These are phyloP conservation scores for Onychomys arenicola DNA, from an alignment of 2,797 vertebrate genomes.

Conservation along the genomic window DNA sequence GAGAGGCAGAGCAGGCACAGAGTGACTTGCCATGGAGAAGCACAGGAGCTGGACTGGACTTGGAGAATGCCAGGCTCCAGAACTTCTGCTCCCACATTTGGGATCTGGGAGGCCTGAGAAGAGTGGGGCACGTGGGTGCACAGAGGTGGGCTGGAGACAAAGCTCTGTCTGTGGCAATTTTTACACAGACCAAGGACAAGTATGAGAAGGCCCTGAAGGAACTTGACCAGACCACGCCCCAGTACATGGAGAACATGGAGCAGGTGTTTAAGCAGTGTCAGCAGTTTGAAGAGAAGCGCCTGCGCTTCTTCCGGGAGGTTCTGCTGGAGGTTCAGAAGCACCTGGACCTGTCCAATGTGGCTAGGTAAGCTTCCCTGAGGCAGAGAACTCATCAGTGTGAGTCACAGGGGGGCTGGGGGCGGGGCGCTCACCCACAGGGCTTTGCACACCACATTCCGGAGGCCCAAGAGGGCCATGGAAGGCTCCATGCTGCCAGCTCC, in stretches of 20 bases:
- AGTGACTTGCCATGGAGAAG: not conserved
- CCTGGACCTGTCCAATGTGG: too few species aligned
- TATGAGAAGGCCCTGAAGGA: slow-evolving; percentile 97
- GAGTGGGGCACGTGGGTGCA: not conserved
- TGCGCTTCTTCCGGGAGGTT: slow-evolving; percentile 90
- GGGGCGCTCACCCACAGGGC: too few species aligned
- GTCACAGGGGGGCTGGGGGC: too few species aligned
- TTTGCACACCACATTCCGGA: too few species aligned
- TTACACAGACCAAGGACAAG: slow-evolving; percentile 94
- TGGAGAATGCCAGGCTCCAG: not conserved
- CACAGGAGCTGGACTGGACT: not conserved
- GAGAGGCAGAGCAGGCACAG: not conserved
- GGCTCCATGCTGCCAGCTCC: not conserved
- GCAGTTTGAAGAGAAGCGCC: slow-evolving; percentile 97
- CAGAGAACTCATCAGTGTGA: too few species aligned
- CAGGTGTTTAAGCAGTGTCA: slow-evolving; percentile 99
- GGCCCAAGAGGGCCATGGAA: too few species aligned
- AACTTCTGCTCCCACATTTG: not conserved
- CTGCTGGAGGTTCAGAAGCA: too few species aligned
- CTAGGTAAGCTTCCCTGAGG: too few species aligned
- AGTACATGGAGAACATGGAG: slow-evolving; percentile 99
- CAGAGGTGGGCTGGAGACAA: fast-evolving
- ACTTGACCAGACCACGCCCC: slow-evolving; percentile 94
- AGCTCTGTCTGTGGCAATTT: fast-evolving
- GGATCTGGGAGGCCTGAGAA: not conserved